Evolutionary conservation across 2,113 vertebrate genomes (phyloP).

Genomic region (Synchiropus splendidus): DNA sequence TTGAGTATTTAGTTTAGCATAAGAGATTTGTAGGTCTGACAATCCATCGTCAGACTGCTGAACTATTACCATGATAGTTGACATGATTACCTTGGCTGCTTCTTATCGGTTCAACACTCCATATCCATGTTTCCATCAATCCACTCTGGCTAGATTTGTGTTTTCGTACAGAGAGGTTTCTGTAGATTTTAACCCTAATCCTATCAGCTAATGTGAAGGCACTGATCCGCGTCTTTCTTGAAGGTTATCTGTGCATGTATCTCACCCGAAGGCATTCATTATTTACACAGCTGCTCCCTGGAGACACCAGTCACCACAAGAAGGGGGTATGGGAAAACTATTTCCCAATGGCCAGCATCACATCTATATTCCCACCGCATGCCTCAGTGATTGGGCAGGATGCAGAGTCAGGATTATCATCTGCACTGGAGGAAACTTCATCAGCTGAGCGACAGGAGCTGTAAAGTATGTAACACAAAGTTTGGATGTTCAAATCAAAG

Average conservation of each 20-base stretch:
- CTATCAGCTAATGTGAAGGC: conserved; percentile 65
- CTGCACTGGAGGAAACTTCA: conserved; percentile 54
- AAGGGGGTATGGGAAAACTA: conserved; percentile 62
- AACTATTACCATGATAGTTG: conserved; percentile 41
- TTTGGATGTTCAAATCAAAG: conserved; percentile 51
- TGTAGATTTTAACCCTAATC: conserved; percentile 66
- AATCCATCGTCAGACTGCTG: conserved; percentile 35
- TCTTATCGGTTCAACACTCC: conserved; percentile 42
- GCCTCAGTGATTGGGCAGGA: conserved; percentile 60
- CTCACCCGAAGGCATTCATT: conserved; percentile 62
- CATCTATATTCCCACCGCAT: conserved; percentile 60
- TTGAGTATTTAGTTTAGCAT: conserved; percentile 1
- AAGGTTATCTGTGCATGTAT: conserved; percentile 71
- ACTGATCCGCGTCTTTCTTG: conserved; percentile 63
- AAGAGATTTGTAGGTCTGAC: conserved; percentile 22
- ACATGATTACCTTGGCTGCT: conserved; percentile 35
- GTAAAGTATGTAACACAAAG: conserved; percentile 22
- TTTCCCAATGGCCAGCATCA: conserved; percentile 58
- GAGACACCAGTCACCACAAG: conserved; percentile 50
- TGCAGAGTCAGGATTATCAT: conserved; percentile 61
- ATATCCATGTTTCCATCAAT: conserved; percentile 40
- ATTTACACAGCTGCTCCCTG: conserved; percentile 63
- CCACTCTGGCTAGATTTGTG: conserved; percentile 36
- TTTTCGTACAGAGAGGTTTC: conserved; percentile 58
- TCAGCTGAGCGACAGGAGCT: conserved; percentile 47